Evolutionary conservation across 1,140 invertebrate genomes (phyloP).

Genomic region (Pissodes strobi): DNA sequence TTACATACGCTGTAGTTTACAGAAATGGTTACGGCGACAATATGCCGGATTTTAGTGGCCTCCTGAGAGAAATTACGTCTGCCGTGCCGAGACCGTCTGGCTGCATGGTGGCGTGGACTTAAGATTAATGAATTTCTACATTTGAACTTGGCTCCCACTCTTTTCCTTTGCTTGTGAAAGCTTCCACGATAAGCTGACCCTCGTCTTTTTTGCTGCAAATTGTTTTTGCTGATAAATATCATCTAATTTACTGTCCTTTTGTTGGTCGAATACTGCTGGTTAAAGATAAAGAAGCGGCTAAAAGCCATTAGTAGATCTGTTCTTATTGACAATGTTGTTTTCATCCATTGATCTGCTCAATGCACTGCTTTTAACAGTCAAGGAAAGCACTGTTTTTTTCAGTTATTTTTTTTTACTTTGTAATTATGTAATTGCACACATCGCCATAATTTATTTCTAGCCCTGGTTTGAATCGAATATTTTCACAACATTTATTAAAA

Average conservation of each 20-base stretch:
- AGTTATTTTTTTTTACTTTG: too few relatives aligned
- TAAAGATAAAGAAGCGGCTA: constrained; percentile 12
- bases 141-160: constrained; percentile 31
- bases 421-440: too few relatives aligned
- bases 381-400: too few relatives aligned
- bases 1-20: constrained; percentile 18
- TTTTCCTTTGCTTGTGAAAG: constrained; percentile 18
- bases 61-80: constrained; percentile 23
- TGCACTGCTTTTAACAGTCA: too few relatives aligned
- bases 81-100: constrained; percentile 21
- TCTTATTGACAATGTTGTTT: too few relatives aligned
- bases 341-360: too few relatives aligned
- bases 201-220: constrained; percentile 24
- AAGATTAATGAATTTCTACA: constrained; percentile 36
- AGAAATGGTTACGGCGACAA: constrained; percentile 28
- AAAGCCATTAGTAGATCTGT: constrained; percentile 19
- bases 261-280: constrained; percentile 9
- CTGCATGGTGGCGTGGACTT: constrained; percentile 8
- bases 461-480: too few relatives aligned
- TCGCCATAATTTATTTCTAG: too few relatives aligned
- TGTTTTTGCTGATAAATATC: constrained; percentile 33
- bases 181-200: constrained; percentile 29
- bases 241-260: constrained; percentile 28
- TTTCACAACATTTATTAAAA: too few relatives aligned
- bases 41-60: constrained; percentile 27